phyloP scores from a whole-genome alignment of 1,140 invertebrate species.

The Heliothis subflexa region DNA sequence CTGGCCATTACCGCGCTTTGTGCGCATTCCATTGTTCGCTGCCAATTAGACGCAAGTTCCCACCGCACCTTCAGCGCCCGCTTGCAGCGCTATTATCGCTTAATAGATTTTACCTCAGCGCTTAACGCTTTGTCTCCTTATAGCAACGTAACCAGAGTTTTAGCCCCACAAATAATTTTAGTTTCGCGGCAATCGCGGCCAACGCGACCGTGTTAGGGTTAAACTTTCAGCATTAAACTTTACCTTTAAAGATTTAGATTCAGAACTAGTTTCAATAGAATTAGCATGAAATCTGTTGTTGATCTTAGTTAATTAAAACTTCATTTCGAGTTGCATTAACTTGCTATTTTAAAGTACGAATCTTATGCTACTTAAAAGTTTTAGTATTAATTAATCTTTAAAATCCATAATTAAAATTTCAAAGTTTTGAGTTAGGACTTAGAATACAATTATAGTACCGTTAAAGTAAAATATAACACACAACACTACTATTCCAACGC shows the following conservation, averaged over 20 bases:
- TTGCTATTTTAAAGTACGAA: not conserved
- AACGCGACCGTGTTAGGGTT: not conserved
- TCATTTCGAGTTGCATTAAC: not conserved
- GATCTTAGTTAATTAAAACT: slow-evolving; percentile 30
- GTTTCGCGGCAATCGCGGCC: not conserved
- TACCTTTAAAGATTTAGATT: slow-evolving; percentile 1
- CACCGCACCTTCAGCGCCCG: slow-evolving; percentile 52
- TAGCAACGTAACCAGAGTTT: slow-evolving; percentile 1
- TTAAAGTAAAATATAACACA: not conserved
- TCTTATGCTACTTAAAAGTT: not conserved
- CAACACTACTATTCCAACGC: not conserved
- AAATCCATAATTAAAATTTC: not conserved
- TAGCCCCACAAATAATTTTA: slow-evolving; percentile 26
- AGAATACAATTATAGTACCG: not conserved
- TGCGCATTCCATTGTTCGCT: slow-evolving; percentile 62
- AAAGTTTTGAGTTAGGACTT: not conserved
- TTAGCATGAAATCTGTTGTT: slow-evolving; percentile 22
- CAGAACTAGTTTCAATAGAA: slow-evolving; percentile 29
- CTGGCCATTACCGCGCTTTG: slow-evolving; percentile 38
- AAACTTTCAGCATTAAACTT: slow-evolving; percentile 4
- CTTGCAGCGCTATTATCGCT: slow-evolving; percentile 65
- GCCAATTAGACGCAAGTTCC: slow-evolving; percentile 69
- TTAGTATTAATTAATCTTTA: not conserved
- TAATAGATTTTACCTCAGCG: slow-evolving; percentile 71
- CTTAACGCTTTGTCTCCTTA: slow-evolving; percentile 56